Conservation (phyloP, 2,113 vertebrate genomes). For the Hydrochoerus hydrochaeris region DNA sequence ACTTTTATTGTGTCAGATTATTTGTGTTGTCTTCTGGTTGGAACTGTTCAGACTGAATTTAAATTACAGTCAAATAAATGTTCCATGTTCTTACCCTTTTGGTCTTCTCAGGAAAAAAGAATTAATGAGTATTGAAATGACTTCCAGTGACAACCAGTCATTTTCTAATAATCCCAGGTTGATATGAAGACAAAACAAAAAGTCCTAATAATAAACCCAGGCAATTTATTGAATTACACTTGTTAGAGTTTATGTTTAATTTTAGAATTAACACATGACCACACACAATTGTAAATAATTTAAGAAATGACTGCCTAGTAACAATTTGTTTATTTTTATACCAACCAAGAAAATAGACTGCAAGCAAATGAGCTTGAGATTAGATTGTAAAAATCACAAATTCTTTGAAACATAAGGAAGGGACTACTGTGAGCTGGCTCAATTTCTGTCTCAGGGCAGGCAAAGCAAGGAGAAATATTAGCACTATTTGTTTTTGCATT, state of each 20-base stretch:
- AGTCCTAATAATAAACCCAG: neutral
- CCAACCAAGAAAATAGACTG: constrained; percentile 22
- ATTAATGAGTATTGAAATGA: neutral
- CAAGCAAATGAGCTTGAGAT: neutral
- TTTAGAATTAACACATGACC: neutral
- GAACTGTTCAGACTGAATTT: neutral
- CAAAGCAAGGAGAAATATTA: neutral
- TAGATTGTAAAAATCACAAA: neutral
- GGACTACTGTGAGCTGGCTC: neutral
- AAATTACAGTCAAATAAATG: neutral
- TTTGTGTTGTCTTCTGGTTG: neutral
- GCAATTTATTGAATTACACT: neutral
- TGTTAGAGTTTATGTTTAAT: constrained; percentile 26
- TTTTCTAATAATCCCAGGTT: neutral
- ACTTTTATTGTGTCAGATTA: neutral
- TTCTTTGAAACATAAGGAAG: neutral
- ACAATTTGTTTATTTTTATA: constrained; percentile 46
- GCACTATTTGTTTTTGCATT: neutral
- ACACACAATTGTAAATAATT: neutral
- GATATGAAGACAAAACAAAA: neutral
- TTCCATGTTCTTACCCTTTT: neutral
- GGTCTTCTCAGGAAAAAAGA: neutral
- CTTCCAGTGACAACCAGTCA: neutral
- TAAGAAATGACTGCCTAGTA: neutral
- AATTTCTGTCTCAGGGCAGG: neutral